These are phyloP conservation scores for Calosoma granatense DNA, from an alignment of 1,140 invertebrate genomes.

Conservation along the genomic window DNA sequence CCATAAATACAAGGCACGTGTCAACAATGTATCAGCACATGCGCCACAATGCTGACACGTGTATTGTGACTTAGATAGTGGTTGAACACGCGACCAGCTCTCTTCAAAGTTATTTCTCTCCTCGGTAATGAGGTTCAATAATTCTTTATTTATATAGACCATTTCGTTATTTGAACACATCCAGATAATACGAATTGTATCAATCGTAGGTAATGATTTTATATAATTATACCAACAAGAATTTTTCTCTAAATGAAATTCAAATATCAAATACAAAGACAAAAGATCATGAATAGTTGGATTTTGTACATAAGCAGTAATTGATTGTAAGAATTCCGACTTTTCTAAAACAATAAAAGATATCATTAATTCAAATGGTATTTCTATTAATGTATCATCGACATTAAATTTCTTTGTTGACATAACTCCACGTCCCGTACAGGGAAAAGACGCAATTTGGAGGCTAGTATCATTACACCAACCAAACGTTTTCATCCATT, in stretches of 20 bases:
- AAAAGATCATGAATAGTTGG: constrained; percentile 43
- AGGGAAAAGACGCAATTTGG: constrained; percentile 30
- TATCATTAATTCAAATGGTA: constrained; percentile 43
- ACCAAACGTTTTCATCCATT: constrained; percentile 23
- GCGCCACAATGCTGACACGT: constrained; percentile 30
- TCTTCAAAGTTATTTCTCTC: constrained; percentile 29
- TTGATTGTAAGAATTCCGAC: constrained; percentile 21
- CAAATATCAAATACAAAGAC: constrained; percentile 49
- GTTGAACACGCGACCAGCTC: constrained; percentile 23
- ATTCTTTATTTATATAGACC: constrained; percentile 29
- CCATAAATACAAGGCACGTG: constrained; percentile 37
- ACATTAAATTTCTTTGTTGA: constrained; percentile 32
- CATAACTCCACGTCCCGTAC: constrained; percentile 47
- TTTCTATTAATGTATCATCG: constrained; percentile 38
- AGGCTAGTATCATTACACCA: constrained; percentile 26
- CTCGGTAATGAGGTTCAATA: constrained; percentile 27
- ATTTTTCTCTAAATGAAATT: constrained; percentile 34
- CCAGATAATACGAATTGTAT: constrained; percentile 40
- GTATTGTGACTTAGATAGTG: constrained; percentile 21
- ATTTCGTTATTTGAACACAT: constrained; percentile 37
- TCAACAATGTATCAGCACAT: constrained; percentile 33
- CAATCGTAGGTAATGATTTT: constrained; percentile 40
- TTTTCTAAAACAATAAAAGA: constrained; percentile 32
- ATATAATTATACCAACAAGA: constrained; percentile 45
- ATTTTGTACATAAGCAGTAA: constrained; percentile 25